Base-by-base conservation (phyloP, 2,113 vertebrate genomes). In the Gadus chalcogrammus region DNA sequence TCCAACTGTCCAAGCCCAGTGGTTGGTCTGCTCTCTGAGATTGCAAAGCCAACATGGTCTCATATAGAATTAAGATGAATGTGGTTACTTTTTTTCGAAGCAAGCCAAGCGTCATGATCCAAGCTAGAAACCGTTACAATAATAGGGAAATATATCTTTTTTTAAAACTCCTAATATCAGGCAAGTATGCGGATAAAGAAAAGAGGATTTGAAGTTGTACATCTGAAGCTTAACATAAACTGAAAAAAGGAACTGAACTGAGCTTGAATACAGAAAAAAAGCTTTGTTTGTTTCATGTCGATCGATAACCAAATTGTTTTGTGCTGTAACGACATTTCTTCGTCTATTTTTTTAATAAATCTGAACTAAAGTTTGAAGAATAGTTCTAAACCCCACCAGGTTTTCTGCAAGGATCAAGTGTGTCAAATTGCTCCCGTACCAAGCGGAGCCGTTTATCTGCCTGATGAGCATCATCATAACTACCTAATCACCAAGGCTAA, bases 401-500 rank as follows among this genome's bases (percentile, higher is more conserved):
- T 20, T 62, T 62, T 62, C 27, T 65, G 68, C 17, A 81, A 82
- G 70, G 64, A 77, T 79, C 42, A 38, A 64, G 18, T 70, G 16
- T 66, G 72, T 9, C 42, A 76, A 79, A 78, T 67, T 64, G 71
- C 65, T 53, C 48, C 64, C 55, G 42, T 66, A 8, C 76, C 73
- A 61, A 74, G 73, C 58, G 15, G 48, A 63, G 76, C 62, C 74
- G 78, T 85, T 87, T 81, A 83, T 88, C 82, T 81, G 63, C 0
- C 76, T 87, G 83, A 88, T 88, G 82, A 87, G 74, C 69, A 73
- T 72, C 77, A 71, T 86, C 84, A 76, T 81, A 85, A 87, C 85
- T 81, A 85, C 73, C 76, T 87, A 80, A 90, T 88, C 87, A 85
- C 79, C 61, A 83, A 84, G 84, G 83, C 79, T 88, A 90, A 90